Evolutionary conservation across 2,888 invertebrate species (phyloP).

Genomic region (Dioctria linearis): DNA sequence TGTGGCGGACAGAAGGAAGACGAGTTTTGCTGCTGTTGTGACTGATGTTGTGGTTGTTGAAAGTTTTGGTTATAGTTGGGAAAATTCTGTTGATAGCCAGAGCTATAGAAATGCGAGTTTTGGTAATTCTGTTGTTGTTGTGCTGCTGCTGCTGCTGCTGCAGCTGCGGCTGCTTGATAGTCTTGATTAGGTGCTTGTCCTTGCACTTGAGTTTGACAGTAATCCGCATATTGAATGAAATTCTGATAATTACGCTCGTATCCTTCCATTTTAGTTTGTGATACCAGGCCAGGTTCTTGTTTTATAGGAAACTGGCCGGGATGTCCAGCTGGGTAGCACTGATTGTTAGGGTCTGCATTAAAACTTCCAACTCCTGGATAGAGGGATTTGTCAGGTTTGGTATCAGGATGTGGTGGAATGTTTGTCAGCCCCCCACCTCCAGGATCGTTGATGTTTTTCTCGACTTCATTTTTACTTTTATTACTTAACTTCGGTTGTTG

Average conservation of each 20-base stretch:
- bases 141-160: constrained; percentile 64
- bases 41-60: constrained; percentile 56
- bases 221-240: constrained; percentile 71
- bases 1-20: constrained; percentile 61
- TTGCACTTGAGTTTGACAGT: constrained; percentile 70
- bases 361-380: constrained; percentile 58
- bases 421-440: constrained; percentile 64
- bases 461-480: constrained; percentile 63
- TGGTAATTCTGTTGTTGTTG: constrained; percentile 62
- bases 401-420: constrained; percentile 55
- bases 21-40: constrained; percentile 64
- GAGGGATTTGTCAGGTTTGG: constrained; percentile 58
- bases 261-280: constrained; percentile 70
- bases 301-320: constrained; percentile 67
- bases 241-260: constrained; percentile 71
- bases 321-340: constrained; percentile 61
- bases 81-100: constrained; percentile 57
- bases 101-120: constrained; percentile 56
- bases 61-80: constrained; percentile 56
- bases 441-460: constrained; percentile 69
- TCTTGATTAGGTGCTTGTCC: constrained; percentile 63
- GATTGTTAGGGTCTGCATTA: constrained; percentile 61
- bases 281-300: constrained; percentile 69
- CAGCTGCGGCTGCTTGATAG: constrained; percentile 62
- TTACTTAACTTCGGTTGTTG: constrained; percentile 63